phyloP scores from a whole-genome alignment of 2,797 vertebrate genomes.

The Pangasius krempfi region DNA sequence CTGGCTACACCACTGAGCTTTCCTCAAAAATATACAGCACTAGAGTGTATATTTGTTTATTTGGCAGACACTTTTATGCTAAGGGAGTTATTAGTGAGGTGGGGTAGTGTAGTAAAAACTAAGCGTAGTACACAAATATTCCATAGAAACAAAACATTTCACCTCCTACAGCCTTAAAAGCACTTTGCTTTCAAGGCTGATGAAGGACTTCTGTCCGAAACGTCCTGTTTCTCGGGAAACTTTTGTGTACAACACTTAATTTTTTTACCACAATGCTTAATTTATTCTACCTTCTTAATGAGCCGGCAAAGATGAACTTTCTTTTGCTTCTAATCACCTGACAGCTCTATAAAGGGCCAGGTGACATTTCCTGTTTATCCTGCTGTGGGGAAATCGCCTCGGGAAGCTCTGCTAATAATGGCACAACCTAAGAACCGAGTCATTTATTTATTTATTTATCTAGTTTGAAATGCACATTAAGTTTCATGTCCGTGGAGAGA shows the following conservation, averaged over 20 bases:
- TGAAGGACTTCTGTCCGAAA: background rate
- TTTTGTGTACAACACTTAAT: background rate
- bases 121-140: background rate
- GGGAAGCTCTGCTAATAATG: conserved; percentile 29
- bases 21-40: background rate
- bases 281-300: conserved; percentile 39
- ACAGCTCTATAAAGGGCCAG: conserved; percentile 46
- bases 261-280: background rate
- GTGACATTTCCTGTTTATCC: conserved; percentile 43
- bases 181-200: background rate
- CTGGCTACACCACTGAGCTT: background rate
- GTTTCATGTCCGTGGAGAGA: background rate
- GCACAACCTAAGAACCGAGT: background rate
- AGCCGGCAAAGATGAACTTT: conserved; percentile 33
- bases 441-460: conserved; percentile 20
- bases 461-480: background rate
- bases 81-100: background rate
- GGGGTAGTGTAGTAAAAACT: background rate
- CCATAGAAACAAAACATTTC: background rate
- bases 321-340: conserved; percentile 45
- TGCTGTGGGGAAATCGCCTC: conserved; percentile 12
- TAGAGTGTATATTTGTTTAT: background rate
- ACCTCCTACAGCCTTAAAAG: background rate
- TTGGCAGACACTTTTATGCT: conserved; percentile 11
- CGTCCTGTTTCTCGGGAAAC: background rate